Evolutionary conservation across 1,140 invertebrate genomes (phyloP).

Genomic region (Drosophila miranda): DNA sequence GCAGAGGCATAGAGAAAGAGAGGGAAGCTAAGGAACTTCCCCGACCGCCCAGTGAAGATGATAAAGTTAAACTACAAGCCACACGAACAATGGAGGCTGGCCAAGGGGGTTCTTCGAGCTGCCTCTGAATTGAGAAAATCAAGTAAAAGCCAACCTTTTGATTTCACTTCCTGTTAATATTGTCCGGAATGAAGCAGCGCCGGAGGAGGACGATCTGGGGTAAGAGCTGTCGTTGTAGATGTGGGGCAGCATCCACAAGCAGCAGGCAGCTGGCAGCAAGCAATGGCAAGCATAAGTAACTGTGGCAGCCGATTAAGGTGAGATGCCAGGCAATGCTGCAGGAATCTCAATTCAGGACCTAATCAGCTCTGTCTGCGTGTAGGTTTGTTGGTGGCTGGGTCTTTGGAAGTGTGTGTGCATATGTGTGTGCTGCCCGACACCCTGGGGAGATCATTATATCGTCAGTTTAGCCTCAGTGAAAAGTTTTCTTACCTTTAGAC

Average conservation of each 20-base stretch:
- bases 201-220: background rate
- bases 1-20: background rate
- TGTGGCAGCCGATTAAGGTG: conserved; percentile 80
- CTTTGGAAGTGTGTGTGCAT: conserved; percentile 1
- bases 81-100: conserved; percentile 58
- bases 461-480: conserved; percentile 53
- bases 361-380: conserved; percentile 49
- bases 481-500: conserved; percentile 65
- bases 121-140: conserved; percentile 71
- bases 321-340: conserved; percentile 70
- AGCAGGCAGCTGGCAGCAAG: conserved; percentile 15
- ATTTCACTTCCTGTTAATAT: conserved; percentile 81
- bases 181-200: conserved; percentile 37
- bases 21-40: conserved; percentile 39
- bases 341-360: conserved; percentile 71
- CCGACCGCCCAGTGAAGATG: conserved; percentile 70
- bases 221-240: background rate
- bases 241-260: conserved; percentile 23
- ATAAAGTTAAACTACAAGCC: conserved; percentile 74
- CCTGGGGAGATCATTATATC: conserved; percentile 78
- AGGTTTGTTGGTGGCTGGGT: background rate
- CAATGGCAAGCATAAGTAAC: conserved; percentile 71
- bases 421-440: conserved; percentile 31
- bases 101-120: conserved; percentile 7
- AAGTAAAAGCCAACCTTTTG: conserved; percentile 79